Percentiles rank a stretch among this genome's conserved stretches.
Conservation (phyloP, 92 coral and sea anemone genomes). For the Umimayanthus chanpuru region DNA sequence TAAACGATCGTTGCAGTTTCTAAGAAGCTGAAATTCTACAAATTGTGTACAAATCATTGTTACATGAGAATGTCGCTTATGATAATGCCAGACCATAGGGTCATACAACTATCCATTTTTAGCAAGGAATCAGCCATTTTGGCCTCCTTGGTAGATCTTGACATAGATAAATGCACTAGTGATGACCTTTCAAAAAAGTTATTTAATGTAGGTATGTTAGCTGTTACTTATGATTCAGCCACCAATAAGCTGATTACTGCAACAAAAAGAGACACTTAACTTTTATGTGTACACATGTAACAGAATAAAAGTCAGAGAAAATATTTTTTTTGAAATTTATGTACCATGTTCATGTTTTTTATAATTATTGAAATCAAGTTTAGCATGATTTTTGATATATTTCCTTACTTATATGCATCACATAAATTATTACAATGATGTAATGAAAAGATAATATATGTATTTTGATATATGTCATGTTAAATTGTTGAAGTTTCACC, state of each 20-base stretch:
- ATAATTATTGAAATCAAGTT: constrained; percentile 36
- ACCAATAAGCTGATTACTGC: constrained; percentile 30
- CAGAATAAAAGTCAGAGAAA: constrained; percentile 32
- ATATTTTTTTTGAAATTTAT: not conserved
- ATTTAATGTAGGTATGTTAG: constrained; percentile 40
- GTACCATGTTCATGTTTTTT: constrained; percentile 36
- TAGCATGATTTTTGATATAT: constrained; percentile 28
- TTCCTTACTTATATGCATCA: constrained; percentile 23
- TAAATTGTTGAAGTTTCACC: constrained; percentile 19
- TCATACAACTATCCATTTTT: too few relatives aligned
- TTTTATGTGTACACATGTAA: constrained; percentile 23
- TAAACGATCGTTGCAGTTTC: too few relatives aligned
- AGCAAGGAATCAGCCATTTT: too few relatives aligned
- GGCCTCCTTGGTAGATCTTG: constrained; percentile 34
- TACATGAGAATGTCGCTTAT: too few relatives aligned
- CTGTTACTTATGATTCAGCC: constrained; percentile 40
- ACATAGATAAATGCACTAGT: constrained; percentile 23
- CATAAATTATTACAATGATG: constrained; percentile 36
- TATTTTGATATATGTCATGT: constrained; percentile 15
- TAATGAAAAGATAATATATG: constrained; percentile 26
- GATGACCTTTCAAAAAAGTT: constrained; percentile 44
- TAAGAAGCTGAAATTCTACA: too few relatives aligned
- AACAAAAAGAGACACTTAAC: constrained; percentile 42
- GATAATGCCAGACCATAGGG: too few relatives aligned
- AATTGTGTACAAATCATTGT: too few relatives aligned